Evolutionary conservation across 2,113 vertebrate genomes (phyloP), one percentile per base, ranked within the genome.

Genomic region (Zosterops pallidus): DNA sequence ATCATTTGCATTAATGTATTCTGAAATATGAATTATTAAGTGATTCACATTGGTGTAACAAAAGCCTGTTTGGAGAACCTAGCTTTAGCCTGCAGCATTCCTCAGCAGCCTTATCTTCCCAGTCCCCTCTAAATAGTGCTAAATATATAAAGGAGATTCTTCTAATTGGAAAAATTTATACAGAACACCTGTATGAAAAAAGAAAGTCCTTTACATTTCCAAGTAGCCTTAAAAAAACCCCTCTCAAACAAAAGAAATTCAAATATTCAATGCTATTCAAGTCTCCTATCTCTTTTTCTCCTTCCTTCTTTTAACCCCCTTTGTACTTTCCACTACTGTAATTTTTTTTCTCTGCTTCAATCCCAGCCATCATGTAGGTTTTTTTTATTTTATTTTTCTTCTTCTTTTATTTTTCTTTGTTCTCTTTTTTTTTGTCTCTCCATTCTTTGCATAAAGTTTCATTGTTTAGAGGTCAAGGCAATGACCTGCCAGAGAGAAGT

Each of bases 21-120:
- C 95, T 91, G 96, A 97, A 97, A 97, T 97, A 97, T 96, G 94
- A 98, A 97, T 97, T 98, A 97, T 96, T 96, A 97, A 97, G 83
- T 95, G 87, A 94, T 94, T 97, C 89, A 95, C 95, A 96, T 37
- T 92, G 92, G 69, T 33, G 37, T 82, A 97, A 97, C 90, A 97
- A 97, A 97, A 97, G 90, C 64, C 88, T 94, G 83, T 95, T 94
- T 94, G 83, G 95, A 97, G 72, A 97, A 93, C 57, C 88, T 91
- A 57, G 79, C 95, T 92, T 95, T 95, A 90, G 89, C 94, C 89
- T 94, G 84, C 88, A 97, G 95, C 83, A 94, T 91, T 97, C 84
- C 76, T 87, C 84, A 64, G 81, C 95, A 89, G 82, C 80, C 44
- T 95, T 90, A 95, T 94, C 95, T 95, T 95, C 68, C 62, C 33